phyloP scores from a whole-genome alignment of 2,888 invertebrate species.

The Villa cingulata region DNA sequence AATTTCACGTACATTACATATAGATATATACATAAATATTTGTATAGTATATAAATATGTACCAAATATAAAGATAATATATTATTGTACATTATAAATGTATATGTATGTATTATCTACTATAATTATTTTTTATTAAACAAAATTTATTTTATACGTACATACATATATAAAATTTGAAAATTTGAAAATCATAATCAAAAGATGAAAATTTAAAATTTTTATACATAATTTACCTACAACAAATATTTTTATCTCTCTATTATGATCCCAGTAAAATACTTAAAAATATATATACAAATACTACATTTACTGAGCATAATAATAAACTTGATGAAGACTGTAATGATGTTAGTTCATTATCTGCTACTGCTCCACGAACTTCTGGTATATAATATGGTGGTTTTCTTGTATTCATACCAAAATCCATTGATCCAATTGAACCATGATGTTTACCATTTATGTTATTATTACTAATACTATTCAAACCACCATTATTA shows the following conservation, averaged over 20 bases:
- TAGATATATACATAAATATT: no score
- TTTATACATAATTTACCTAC: not conserved
- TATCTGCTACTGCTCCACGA: constrained; percentile 22
- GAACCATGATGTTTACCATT: constrained; percentile 14
- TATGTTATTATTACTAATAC: constrained; percentile 4
- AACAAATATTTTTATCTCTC: not conserved
- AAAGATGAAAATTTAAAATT: not conserved
- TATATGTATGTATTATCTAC: no score
- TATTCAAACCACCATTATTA: constrained; percentile 7
- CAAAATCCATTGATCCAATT: constrained; percentile 14
- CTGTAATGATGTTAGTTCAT: constrained; percentile 23
- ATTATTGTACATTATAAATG: no score
- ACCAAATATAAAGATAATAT: no score
- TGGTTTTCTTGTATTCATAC: constrained; percentile 30
- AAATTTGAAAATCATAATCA: no score
- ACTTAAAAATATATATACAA: not conserved
- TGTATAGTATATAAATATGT: no score
- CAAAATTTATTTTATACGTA: no score
- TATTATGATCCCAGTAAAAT: constrained; percentile 4
- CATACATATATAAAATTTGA: no score
- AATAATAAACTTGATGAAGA: constrained; percentile 12
- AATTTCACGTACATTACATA: no score
- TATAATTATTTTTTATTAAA: no score
- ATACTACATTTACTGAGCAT: not conserved
- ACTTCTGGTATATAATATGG: constrained; percentile 23